Conservation (phyloP, 2,113 vertebrate genomes). For the Cephalopterus ornatus region DNA sequence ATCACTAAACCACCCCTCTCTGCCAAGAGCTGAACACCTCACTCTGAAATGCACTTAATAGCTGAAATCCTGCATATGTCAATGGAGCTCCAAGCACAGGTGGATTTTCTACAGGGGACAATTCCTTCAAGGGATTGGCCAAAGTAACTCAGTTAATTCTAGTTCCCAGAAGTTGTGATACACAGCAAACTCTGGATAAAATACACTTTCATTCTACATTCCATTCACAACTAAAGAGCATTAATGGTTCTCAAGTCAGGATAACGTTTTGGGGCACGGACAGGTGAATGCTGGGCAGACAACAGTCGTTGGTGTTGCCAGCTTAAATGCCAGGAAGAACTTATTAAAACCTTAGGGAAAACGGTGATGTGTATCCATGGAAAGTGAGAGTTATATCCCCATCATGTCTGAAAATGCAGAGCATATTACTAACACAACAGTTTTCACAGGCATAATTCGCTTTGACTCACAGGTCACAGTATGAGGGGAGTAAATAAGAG, state of each 20-base stretch:
- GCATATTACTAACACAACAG: not conserved
- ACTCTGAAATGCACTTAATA: not conserved
- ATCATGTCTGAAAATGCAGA: not conserved
- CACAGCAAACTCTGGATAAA: not conserved
- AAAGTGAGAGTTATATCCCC: not conserved
- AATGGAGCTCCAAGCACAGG: not conserved
- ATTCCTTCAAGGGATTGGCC: not conserved
- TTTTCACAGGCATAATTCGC: not conserved
- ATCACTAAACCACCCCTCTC: not conserved
- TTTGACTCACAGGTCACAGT: slow-evolving; percentile 9
- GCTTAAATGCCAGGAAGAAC: not conserved
- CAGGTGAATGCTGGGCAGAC: not conserved
- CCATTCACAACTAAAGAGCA: not conserved
- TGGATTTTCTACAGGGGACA: not conserved
- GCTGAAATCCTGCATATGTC: not conserved
- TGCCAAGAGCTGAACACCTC: not conserved
- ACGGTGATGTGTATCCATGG: not conserved
- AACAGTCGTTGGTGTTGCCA: not conserved
- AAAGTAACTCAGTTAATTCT: not conserved
- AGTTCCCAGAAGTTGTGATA: not conserved
- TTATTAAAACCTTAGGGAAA: not conserved
- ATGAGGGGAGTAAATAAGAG: not conserved
- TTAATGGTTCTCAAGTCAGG: not conserved
- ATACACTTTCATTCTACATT: not conserved
- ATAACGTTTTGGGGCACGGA: not conserved